Conservation (phyloP, 1,140 invertebrate genomes). For the Andrena cerasifolii region DNA sequence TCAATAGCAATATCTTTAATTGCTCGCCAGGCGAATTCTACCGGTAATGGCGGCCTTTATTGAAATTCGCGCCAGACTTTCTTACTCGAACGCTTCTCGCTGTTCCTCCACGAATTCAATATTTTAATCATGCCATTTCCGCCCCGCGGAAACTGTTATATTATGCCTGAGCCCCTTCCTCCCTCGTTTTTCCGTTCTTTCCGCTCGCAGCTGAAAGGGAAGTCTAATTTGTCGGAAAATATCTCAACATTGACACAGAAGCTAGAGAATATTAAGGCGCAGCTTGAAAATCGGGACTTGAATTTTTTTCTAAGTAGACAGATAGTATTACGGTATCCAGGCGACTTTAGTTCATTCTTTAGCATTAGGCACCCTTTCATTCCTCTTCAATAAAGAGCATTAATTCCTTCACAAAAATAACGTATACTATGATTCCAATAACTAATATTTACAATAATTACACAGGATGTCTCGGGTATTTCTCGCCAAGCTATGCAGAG, state of each 20-base stretch:
- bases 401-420: too few species aligned
- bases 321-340: too few species aligned
- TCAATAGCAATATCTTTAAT: slow-evolving; percentile 71
- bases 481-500: too few species aligned
- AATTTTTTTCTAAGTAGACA: too few species aligned
- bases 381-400: too few species aligned
- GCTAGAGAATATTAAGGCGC: not conserved
- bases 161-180: slow-evolving; percentile 16
- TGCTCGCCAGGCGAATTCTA: slow-evolving; percentile 63
- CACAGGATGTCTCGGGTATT: too few species aligned
- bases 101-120: slow-evolving; percentile 30
- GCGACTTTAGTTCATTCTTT: too few species aligned
- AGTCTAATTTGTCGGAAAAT: slow-evolving; percentile 10
- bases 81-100: slow-evolving; percentile 52
- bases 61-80: slow-evolving; percentile 66
- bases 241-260: not conserved
- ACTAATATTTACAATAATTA: too few species aligned
- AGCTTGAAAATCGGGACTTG: not conserved
- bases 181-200: not conserved
- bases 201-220: not conserved
- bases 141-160: slow-evolving; percentile 41
- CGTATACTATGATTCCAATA: too few species aligned
- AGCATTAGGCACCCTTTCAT: too few species aligned
- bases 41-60: slow-evolving; percentile 57
- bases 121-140: slow-evolving; percentile 53